Conservation (phyloP, 1,140 invertebrate genomes). For the Aphaenogaster floridana region DNA sequence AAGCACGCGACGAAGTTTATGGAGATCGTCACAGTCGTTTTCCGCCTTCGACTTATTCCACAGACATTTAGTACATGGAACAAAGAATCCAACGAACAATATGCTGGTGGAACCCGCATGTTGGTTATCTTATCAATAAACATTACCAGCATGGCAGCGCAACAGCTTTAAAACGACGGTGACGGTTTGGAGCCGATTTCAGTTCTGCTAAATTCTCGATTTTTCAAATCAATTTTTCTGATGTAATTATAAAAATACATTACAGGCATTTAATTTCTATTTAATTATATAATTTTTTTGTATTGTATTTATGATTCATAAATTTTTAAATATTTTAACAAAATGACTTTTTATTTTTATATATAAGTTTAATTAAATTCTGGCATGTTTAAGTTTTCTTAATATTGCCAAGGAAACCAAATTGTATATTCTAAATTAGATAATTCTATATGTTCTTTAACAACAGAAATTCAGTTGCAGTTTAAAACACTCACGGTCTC, state of each 20-base stretch:
- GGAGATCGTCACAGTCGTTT: conserved; percentile 26
- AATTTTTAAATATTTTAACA: neutral
- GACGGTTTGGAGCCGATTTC: conserved; percentile 54
- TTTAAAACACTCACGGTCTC: neutral
- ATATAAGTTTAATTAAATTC: neutral
- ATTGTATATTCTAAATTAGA: neutral
- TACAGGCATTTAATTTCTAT: neutral
- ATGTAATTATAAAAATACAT: neutral
- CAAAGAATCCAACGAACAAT: conserved; percentile 72
- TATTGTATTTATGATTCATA: neutral
- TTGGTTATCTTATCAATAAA: conserved; percentile 81
- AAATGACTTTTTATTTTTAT: neutral
- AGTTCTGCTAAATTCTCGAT: neutral
- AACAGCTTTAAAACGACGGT: conserved; percentile 34
- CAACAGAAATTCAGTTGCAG: neutral
- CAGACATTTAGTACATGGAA: conserved; percentile 49
- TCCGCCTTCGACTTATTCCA: conserved; percentile 53
- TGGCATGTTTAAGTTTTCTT: neutral
- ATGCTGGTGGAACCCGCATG: conserved; percentile 79
- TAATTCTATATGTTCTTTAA: neutral
- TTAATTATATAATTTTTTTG: neutral
- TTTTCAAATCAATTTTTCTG: conserved; percentile 24
- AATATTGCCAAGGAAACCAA: neutral
- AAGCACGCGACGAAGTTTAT: conserved; percentile 17
- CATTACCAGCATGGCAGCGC: conserved; percentile 80